Evolutionary conservation across 2,113 vertebrate species (phyloP).

Genomic region (Chascanopsetta lugubris): DNA sequence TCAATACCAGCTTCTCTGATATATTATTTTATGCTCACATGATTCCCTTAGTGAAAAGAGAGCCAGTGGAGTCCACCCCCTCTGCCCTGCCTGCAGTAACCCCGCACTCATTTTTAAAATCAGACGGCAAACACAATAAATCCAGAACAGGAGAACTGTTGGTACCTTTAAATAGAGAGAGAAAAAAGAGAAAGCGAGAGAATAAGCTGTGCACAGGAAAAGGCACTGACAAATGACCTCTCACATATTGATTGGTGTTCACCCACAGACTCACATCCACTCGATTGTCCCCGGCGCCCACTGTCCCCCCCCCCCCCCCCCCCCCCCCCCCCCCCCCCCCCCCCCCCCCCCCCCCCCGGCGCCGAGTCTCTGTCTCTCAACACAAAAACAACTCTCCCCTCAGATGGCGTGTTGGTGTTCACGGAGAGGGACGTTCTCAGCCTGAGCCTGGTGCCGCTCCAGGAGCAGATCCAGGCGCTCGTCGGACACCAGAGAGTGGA

Average conservation of each 20-base stretch:
- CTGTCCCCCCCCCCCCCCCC: no score
- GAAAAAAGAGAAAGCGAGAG: constrained; percentile 43
- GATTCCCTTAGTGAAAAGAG: neutral
- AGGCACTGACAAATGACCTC: constrained; percentile 68
- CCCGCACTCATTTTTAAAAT: constrained; percentile 10
- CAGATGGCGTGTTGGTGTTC: constrained; percentile 71
- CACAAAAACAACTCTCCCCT: constrained; percentile 42
- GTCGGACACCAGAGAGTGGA: constrained; percentile 55
- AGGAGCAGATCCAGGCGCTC: constrained; percentile 70
- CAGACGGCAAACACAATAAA: constrained; percentile 41
- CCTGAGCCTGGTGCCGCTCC: constrained; percentile 59
- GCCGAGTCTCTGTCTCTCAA: no score
- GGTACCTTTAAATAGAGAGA: constrained; percentile 39
- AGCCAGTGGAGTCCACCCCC: constrained; percentile 14
- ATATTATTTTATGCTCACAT: constrained; percentile 8
- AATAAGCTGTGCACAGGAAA: constrained; percentile 38
- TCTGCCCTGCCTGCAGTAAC: constrained; percentile 19
- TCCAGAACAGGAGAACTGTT: constrained; percentile 22
- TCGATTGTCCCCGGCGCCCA: no score
- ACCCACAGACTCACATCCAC: constrained; percentile 45
- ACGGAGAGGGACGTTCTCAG: constrained; percentile 69
- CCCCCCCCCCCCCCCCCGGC: no score
- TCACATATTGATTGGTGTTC: constrained; percentile 64
- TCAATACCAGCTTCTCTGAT: neutral
- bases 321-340: no score